Percentiles rank a stretch among this genome's conserved stretches.
These are phyloP conservation scores for Lydus trimaculatus DNA, from an alignment of 2,888 invertebrate species.

Conservation along the genomic window DNA sequence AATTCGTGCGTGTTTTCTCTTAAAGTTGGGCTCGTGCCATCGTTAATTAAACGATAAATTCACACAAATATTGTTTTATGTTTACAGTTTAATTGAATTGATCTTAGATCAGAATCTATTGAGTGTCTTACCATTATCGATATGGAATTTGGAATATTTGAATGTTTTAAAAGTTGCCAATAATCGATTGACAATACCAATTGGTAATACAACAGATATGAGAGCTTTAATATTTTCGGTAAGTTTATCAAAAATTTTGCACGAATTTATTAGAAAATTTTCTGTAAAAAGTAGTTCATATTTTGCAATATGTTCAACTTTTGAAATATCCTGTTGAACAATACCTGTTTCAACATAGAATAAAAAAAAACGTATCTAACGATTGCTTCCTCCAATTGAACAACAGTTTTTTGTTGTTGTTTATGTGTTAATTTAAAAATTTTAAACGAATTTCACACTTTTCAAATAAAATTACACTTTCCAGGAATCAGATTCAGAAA, in stretches of 20 bases:
- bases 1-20: slow-evolving; percentile 48
- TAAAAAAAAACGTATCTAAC: neutral
- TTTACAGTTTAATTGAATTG: slow-evolving; percentile 74
- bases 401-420: neutral
- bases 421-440: neutral
- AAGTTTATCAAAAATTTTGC: slow-evolving; percentile 46
- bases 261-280: neutral
- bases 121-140: slow-evolving; percentile 67
- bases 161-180: slow-evolving; percentile 67
- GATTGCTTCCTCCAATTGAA: neutral
- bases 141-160: slow-evolving; percentile 68
- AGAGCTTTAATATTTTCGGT: slow-evolving; percentile 65
- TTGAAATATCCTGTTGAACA: slow-evolving; percentile 6
- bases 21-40: slow-evolving; percentile 30
- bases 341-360: neutral
- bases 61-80: slow-evolving; percentile 11
- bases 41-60: neutral
- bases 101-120: slow-evolving; percentile 77
- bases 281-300: slow-evolving; percentile 8
- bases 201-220: slow-evolving; percentile 65
- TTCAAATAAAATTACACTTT: slow-evolving; percentile 34
- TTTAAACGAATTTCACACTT: neutral
- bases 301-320: slow-evolving; percentile 17
- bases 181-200: slow-evolving; percentile 63
- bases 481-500: slow-evolving; percentile 50